Conservation (phyloP, 2,888 invertebrate genomes). For the Acronicta psi region DNA sequence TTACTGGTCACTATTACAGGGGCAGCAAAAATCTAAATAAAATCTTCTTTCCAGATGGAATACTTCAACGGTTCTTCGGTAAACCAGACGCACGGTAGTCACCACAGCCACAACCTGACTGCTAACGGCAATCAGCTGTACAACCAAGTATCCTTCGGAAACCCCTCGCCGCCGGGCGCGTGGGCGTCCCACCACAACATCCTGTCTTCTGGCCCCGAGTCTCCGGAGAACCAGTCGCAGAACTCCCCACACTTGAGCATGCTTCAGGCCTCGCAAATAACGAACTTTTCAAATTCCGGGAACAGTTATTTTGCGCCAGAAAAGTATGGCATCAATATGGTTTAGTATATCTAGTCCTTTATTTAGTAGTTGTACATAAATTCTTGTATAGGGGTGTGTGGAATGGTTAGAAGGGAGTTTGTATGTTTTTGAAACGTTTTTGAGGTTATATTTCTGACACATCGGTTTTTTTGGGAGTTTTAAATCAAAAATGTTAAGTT, state of each 20-base stretch:
- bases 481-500: conserved; percentile 16
- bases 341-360: conserved; percentile 83
- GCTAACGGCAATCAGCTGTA: conserved; percentile 85
- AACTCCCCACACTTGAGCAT: conserved; percentile 84
- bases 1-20: no score
- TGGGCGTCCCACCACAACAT: conserved; percentile 86
- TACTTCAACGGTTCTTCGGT: conserved; percentile 86
- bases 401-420: conserved; percentile 43
- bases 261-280: conserved; percentile 85
- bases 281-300: conserved; percentile 87
- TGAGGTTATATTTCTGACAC: neutral
- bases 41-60: conserved; percentile 80
- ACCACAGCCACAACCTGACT: conserved; percentile 82
- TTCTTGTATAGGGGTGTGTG: conserved; percentile 60
- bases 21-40: conserved; percentile 18
- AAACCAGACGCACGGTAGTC: conserved; percentile 82
- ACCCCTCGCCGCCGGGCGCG: conserved; percentile 83
- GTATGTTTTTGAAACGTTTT: conserved; percentile 48
- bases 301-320: conserved; percentile 87
- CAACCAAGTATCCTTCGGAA: conserved; percentile 86
- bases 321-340: conserved; percentile 88
- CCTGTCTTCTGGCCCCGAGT: conserved; percentile 81
- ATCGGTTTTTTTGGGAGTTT: conserved; percentile 5
- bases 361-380: conserved; percentile 62
- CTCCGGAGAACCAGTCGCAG: conserved; percentile 83